Base-by-base conservation (phyloP, 2,113 vertebrate species). In the Lampris incognitus region DNA sequence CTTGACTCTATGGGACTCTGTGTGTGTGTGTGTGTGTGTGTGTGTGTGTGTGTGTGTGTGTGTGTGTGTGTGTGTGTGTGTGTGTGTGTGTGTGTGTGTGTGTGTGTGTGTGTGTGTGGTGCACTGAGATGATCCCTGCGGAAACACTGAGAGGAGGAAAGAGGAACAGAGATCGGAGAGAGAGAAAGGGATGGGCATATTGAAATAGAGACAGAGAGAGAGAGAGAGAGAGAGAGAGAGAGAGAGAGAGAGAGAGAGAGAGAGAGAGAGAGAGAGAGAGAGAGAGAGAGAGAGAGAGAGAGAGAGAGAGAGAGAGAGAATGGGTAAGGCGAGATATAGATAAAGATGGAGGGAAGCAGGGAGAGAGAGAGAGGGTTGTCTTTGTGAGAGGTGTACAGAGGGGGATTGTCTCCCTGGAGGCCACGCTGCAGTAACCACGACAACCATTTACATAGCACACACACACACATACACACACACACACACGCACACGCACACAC, bases 331-430 rank as follows among this genome's bases (percentile, higher is more conserved):
- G 48, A 8, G 42, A 54, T 1, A 39, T n/a, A 44, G 39, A 54
- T 13, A 13, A 66, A 9, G 44, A 9, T 66, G 56, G 9, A 63
- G 51, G 24, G 5, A 2, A 7, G 64, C 24, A 11, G 13, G 40
- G 50, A n/a, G 39, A 37, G 41, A 36, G 4, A 11, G n/a, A 48
- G 4, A 62, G 69, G 42, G 72, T 73, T 72, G 58, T 59, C 72
- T 86, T 85, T 88, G 86, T 87, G 69, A 74, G 54, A 65, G 63
- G 62, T 11, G n/a, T 7, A 88, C 74, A 88, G 74, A 79, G 37
- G 41, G 61, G 66, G 11, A 65, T 61, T 87, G 74, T 56, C 65
- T 8, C 61, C 11, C 52, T 49, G 42, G 40, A 61, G 24, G 11
- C 55, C 63, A 57, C 6, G 48, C 44, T 42, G 59, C 59, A 8